Evolutionary conservation across 2,797 vertebrate genomes (phyloP).

Genomic region (Gymnocypris eckloni): DNA sequence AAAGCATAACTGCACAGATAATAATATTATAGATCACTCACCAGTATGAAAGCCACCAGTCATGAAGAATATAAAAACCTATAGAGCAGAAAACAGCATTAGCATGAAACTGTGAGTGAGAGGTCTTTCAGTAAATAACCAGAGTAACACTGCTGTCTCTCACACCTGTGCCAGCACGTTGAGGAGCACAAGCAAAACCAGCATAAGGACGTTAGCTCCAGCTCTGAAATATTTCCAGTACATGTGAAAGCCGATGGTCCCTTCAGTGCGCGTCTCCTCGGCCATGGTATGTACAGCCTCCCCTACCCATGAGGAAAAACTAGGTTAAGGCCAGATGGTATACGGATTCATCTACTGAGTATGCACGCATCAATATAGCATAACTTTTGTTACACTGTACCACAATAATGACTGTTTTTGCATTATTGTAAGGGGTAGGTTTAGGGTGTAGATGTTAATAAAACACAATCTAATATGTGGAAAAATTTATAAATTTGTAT

Average conservation of each 20-base stretch:
- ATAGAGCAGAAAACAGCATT: constrained; percentile 53
- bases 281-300: constrained; percentile 74
- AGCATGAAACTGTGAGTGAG: neutral
- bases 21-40: constrained; percentile 67
- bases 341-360: neutral
- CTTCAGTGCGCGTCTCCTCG: constrained; percentile 87
- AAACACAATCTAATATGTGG: neutral
- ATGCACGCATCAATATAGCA: neutral
- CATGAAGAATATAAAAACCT: constrained; percentile 89
- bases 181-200: constrained; percentile 78
- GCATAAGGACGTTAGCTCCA: constrained; percentile 76
- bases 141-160: neutral
- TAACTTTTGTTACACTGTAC: no score
- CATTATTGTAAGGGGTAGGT: neutral
- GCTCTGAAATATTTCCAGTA: constrained; percentile 89
- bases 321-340: neutral
- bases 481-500: neutral
- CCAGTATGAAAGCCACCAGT: constrained; percentile 98
- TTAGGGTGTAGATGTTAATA: neutral
- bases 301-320: constrained; percentile 66
- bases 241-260: constrained; percentile 79
- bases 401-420: neutral
- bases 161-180: constrained; percentile 87
- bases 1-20: neutral
- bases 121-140: neutral